These are phyloP conservation scores for Eulemur rufifrons DNA, from an alignment of 2,113 vertebrate genomes.

Conservation along the genomic window DNA sequence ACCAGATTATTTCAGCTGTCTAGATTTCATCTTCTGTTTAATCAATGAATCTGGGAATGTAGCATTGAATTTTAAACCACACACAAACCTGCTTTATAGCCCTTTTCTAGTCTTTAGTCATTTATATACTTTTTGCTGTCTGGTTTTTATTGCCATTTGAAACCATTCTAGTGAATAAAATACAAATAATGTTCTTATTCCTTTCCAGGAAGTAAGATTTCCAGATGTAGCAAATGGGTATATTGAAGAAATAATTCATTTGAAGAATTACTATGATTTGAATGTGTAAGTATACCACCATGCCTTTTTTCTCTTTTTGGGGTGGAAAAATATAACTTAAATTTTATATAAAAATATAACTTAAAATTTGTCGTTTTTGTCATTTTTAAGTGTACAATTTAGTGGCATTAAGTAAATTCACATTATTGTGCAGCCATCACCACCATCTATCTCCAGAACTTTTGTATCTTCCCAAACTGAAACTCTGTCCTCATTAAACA, in stretches of 20 bases:
- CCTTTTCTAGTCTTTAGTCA: background rate
- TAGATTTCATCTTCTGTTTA: background rate
- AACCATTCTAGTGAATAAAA: constrained; percentile 25
- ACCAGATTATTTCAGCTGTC: background rate
- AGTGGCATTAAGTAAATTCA: background rate
- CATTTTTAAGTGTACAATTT: background rate
- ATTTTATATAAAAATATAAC: background rate
- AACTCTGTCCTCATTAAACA: background rate
- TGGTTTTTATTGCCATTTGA: constrained; percentile 25
- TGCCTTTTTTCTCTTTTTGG: background rate
- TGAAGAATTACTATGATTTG: constrained; percentile 87
- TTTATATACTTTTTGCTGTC: background rate
- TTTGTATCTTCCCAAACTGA: background rate
- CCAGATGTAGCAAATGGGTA: constrained; percentile 86
- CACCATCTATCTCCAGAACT: background rate
- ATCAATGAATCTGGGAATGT: background rate
- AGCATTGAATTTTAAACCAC: background rate
- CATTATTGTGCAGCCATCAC: background rate
- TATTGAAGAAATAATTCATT: constrained; percentile 86
- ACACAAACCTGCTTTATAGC: background rate
- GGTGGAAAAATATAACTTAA: background rate
- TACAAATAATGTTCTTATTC: constrained; percentile 57
- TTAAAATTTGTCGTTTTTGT: background rate
- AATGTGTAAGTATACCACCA: constrained; percentile 84
- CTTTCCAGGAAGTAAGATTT: constrained; percentile 86